phyloP scores from a whole-genome alignment of 2,797 vertebrate genomes.

The Poeciliopsis infans region DNA sequence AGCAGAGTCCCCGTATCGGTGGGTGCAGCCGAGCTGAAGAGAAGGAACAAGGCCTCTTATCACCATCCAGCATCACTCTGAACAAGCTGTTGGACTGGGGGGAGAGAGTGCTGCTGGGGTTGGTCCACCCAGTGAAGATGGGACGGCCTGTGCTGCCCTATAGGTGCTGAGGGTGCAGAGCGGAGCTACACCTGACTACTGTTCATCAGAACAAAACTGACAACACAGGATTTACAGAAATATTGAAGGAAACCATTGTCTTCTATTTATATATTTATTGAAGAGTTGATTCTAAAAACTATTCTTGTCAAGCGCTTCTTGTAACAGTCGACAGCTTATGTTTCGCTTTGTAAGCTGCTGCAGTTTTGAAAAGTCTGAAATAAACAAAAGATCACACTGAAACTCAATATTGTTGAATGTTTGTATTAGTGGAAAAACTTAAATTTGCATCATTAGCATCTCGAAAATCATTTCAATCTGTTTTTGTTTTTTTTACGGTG shows the following conservation, averaged over 20 bases:
- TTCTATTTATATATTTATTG: slow-evolving; percentile 48
- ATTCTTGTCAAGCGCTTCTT: slow-evolving; percentile 14
- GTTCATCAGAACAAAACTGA: slow-evolving; percentile 28
- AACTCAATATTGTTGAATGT: not conserved
- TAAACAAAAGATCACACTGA: slow-evolving; percentile 49
- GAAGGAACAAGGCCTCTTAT: slow-evolving; percentile 61
- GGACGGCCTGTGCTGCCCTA: slow-evolving; percentile 76
- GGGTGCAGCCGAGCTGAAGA: not conserved
- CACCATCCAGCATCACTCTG: slow-evolving; percentile 74
- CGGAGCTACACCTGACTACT: not conserved
- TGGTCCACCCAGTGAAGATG: slow-evolving; percentile 74
- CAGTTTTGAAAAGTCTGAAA: slow-evolving; percentile 29
- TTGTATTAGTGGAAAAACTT: not conserved
- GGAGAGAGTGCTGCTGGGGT: slow-evolving; percentile 77
- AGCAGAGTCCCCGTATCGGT: not conserved
- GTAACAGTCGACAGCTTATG: slow-evolving; percentile 3
- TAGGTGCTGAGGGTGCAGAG: slow-evolving; percentile 65
- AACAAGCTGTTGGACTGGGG: slow-evolving; percentile 82
- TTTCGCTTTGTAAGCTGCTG: slow-evolving; percentile 12
- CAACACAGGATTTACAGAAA: slow-evolving; percentile 31
- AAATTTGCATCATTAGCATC: not conserved
- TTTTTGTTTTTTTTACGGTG: not conserved
- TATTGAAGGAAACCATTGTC: slow-evolving; percentile 16
- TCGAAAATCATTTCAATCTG: not conserved
- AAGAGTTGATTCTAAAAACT: slow-evolving; percentile 33